Evolutionary conservation across 2,113 vertebrate species (phyloP).

Genomic region (Ptychochromis oligacanthus): DNA sequence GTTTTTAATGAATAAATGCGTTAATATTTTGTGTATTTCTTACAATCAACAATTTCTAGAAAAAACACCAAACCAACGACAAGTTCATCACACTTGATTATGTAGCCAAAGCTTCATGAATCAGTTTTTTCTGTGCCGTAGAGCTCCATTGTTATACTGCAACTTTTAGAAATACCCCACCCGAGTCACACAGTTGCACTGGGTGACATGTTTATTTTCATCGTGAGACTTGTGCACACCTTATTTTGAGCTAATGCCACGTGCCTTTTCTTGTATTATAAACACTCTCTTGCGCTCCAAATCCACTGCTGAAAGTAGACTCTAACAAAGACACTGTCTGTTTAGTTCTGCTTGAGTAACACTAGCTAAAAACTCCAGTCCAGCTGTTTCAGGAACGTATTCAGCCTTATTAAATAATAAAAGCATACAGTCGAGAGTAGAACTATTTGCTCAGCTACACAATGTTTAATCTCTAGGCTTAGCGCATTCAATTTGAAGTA

Average conservation of each 20-base stretch:
- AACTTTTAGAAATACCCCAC: neutral
- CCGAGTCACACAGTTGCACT: neutral
- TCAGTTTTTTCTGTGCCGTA: neutral
- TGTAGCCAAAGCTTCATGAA: neutral
- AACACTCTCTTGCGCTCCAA: neutral
- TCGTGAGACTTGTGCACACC: too few relatives aligned
- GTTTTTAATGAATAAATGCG: neutral
- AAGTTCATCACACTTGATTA: neutral
- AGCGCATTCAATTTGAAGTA: neutral
- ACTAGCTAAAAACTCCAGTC: neutral
- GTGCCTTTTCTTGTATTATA: neutral
- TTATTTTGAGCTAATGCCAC: too few relatives aligned
- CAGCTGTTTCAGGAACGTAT: neutral
- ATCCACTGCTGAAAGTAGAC: neutral
- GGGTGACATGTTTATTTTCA: neutral
- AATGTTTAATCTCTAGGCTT: neutral
- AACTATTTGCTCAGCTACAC: neutral
- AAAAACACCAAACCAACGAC: neutral
- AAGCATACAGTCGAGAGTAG: neutral
- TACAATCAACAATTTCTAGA: neutral
- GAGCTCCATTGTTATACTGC: neutral
- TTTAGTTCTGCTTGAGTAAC: neutral
- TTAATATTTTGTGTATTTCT: neutral
- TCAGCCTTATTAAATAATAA: slow-evolving; percentile 5
- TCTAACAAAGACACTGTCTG: neutral